Evolutionary conservation across 1,140 invertebrate genomes (phyloP), one percentile per base, ranked within the genome.

Genomic region (Trichomalopsis sarcophagae): DNA sequence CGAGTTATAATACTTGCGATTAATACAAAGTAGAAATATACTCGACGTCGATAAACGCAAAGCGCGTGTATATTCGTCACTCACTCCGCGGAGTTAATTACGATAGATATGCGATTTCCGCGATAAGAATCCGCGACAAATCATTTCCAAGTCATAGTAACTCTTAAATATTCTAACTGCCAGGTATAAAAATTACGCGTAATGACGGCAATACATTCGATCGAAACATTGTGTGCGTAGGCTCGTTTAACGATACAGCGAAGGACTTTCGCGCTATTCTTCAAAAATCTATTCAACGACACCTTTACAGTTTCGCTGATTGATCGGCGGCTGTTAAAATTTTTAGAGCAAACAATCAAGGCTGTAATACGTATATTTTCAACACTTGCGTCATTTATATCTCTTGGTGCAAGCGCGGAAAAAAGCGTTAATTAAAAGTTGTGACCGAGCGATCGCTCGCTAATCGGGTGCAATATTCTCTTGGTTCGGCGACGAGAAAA

Each of bases 321-420:
- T 55, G 40, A 82, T 82, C 17, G 14, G 17, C 50, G 1, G 40
- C 23, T n/a, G 33, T 73, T 81, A 73, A 55, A 82, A n/a, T 62
- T 55, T 23, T n/a, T 33, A 74, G 14, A 74, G 47, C 50, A 62
- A 66, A 75, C 30, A 75, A 82, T 82, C 30, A 62, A 82, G 71
- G 44, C 36, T 69, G 55, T 62, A 21, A 27, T 7, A 40, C 36
- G 36, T 27, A 1, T 7, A 69, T 27, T 69, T 71, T 21, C 68
- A 71, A 71, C n/a, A n/a, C n/a, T 55, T 55, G 55, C 21, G 55
- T 62, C 2, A 62, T 17, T 62, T 62, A 62, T 27, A 27, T 27
- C 1, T 62, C 55, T 62, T 62, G 55, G 3, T 5, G 21, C 55
- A 17, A 44, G 21, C 55, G 55, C 33, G 55, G 50, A 69, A 7